Conservation (phyloP, 1,140 invertebrate species). For the Pomacea maculata region DNA sequence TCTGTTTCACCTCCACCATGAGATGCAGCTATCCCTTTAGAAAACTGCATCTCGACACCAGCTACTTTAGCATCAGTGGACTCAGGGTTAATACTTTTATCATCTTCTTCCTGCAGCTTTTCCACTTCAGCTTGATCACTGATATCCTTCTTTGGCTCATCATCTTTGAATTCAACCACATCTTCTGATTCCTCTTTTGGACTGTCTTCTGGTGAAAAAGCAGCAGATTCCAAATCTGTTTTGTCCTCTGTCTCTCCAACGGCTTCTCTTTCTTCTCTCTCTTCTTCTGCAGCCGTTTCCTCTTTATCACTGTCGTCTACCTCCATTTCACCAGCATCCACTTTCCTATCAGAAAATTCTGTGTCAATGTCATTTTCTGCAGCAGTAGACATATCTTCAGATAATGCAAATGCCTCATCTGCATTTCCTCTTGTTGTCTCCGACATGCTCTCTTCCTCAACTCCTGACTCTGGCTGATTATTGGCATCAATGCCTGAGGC, state of each 20-base stretch:
- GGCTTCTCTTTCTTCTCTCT: constrained; percentile 19
- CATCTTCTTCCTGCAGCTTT: background rate
- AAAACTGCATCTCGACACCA: too few relatives aligned
- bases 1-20: background rate
- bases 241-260: constrained; percentile 15
- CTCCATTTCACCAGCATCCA: background rate
- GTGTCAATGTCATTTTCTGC: background rate
- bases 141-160: background rate
- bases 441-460: background rate
- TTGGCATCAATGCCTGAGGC: too few relatives aligned
- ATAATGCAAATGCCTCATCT: too few relatives aligned
- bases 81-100: too few relatives aligned
- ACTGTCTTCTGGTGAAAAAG: background rate
- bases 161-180: constrained; percentile 6
- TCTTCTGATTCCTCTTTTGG: constrained; percentile 2
- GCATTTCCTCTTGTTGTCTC: background rate
- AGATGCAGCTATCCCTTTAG: too few relatives aligned
- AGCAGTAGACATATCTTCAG: background rate
- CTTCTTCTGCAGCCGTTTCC: background rate
- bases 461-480: too few relatives aligned
- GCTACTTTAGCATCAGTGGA: too few relatives aligned
- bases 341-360: background rate
- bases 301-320: background rate
- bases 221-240: background rate
- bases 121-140: background rate